Conservation (phyloP, 2,797 vertebrate genomes). For the Mormyrops attenuatus region DNA sequence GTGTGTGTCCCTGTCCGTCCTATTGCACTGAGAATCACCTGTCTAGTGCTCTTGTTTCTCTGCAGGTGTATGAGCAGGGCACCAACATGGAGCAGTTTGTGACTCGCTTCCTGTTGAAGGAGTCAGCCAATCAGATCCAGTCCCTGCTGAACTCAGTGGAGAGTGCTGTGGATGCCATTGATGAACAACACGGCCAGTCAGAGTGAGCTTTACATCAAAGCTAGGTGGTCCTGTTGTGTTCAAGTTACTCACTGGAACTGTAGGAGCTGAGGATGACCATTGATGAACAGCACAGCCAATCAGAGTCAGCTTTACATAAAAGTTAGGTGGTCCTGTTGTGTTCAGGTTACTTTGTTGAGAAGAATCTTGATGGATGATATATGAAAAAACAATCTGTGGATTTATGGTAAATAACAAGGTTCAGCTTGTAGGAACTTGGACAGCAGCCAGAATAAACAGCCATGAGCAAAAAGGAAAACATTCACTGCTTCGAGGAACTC, state of each 20-base stretch:
- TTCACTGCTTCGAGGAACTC: not conserved
- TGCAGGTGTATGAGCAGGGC: constrained; percentile 86
- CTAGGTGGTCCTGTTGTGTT: not conserved
- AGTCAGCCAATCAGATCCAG: constrained; percentile 92
- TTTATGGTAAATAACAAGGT: not conserved
- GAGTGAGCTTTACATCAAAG: constrained; percentile 48
- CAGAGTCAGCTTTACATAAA: constrained; percentile 46
- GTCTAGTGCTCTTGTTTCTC: not conserved
- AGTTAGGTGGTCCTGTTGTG: not conserved
- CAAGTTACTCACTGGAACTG: constrained; percentile 62
- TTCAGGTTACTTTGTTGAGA: not conserved
- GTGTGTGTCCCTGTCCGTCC: not conserved
- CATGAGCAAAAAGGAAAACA: not conserved
- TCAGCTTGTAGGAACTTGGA: not conserved
- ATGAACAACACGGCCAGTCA: constrained; percentile 82
- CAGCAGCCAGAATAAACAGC: not conserved
- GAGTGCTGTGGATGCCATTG: constrained; percentile 91
- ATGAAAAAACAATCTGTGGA: not conserved
- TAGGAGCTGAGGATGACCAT: constrained; percentile 87
- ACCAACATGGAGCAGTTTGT: constrained; percentile 93
- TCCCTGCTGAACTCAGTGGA: constrained; percentile 91
- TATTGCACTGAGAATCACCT: not conserved
- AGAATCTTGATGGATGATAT: not conserved
- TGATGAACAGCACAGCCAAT: constrained; percentile 83
- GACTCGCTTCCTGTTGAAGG: constrained; percentile 92